phyloP scores from a whole-genome alignment of 2,113 vertebrate species.

The Gnathochromis pfefferi region DNA sequence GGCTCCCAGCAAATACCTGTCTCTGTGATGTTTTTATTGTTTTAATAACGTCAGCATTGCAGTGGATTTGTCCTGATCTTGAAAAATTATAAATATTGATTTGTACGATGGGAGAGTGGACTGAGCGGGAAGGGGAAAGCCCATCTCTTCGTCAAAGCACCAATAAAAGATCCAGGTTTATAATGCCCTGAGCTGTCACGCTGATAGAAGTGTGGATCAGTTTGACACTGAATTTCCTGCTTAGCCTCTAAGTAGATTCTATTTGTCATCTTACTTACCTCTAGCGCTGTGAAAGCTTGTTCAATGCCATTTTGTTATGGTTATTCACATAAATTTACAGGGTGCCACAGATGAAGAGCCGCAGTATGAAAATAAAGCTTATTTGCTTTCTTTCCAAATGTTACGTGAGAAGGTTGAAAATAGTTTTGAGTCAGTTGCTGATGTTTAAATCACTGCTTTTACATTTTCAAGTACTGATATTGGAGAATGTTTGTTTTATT shows the following conservation, averaged over 20 bases:
- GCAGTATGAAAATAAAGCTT: neutral
- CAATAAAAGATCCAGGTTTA: constrained; percentile 35
- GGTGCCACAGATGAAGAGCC: neutral
- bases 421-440: neutral
- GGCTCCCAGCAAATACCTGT: constrained; percentile 63
- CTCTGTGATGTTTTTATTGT: constrained; percentile 68
- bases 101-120: constrained; percentile 50
- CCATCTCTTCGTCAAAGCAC: constrained; percentile 13
- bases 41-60: constrained; percentile 66
- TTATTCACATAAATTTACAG: neutral
- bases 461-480: neutral
- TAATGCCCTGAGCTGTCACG: constrained; percentile 43
- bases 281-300: neutral
- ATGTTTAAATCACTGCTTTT: neutral
- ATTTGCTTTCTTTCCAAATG: neutral
- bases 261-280: neutral
- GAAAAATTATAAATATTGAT: constrained; percentile 76
- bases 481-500: neutral
- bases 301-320: neutral
- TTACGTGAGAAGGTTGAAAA: neutral
- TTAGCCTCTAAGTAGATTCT: neutral
- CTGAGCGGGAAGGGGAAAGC: neutral
- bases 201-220: constrained; percentile 31
- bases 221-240: neutral
- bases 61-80: constrained; percentile 69